A percentile compares a stretch with the other conserved stretches of the same genome.
phyloP scores from a whole-genome alignment of 2,113 vertebrate species.

The Origma solitaria region DNA sequence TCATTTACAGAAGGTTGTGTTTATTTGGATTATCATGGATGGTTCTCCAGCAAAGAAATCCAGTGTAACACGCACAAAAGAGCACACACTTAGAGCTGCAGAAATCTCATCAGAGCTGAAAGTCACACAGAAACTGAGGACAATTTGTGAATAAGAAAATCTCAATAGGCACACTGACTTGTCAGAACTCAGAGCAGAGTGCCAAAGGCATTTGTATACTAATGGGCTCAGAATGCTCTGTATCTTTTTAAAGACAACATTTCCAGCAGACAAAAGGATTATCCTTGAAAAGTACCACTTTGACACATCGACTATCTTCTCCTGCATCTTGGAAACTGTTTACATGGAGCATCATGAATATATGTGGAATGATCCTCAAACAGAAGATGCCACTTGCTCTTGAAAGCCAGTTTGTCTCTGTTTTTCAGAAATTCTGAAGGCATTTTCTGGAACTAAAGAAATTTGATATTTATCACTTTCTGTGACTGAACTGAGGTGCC shows the following conservation, averaged over 20 bases:
- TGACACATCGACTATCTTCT: background rate
- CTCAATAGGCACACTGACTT: background rate
- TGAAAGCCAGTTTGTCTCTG: background rate
- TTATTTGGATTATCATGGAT: background rate
- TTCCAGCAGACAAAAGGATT: background rate
- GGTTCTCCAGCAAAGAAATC: background rate
- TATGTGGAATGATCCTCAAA: background rate
- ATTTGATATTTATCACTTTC: background rate
- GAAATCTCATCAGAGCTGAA: background rate
- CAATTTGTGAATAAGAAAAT: background rate
- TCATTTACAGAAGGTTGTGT: background rate
- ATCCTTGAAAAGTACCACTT: background rate
- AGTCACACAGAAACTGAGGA: background rate
- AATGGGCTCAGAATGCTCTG: background rate
- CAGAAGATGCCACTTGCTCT: background rate
- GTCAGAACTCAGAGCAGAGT: background rate
- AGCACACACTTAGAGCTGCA: background rate
- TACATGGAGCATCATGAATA: background rate
- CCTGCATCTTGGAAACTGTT: background rate
- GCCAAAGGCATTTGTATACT: background rate
- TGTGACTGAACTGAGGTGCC: background rate
- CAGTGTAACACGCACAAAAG: rapidly evolving
- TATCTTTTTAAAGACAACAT: background rate
- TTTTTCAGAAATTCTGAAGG: background rate
- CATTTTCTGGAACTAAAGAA: background rate